A percentile compares a stretch with the other conserved stretches of the same genome.
Conservation (phyloP, 2,113 vertebrate species). For the Melozone crissalis region DNA sequence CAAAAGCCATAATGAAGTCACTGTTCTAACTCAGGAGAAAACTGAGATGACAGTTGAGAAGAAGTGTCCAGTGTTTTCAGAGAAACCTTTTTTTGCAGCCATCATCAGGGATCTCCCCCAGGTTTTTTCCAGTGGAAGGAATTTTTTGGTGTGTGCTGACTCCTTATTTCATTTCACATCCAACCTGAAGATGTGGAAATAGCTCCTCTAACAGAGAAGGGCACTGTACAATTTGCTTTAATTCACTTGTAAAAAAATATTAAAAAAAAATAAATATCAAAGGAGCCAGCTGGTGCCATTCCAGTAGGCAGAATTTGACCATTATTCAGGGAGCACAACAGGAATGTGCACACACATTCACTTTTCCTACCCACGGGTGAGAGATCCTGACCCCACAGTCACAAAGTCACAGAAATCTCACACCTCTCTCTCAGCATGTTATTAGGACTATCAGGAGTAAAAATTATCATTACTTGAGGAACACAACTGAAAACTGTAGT, state of each 20-base stretch:
- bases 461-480: constrained; percentile 54
- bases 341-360: not conserved
- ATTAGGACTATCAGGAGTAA: constrained; percentile 13
- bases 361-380: not conserved
- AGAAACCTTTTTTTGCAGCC: not conserved
- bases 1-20: not conserved
- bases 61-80: not conserved
- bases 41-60: not conserved
- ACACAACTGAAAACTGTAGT: constrained; percentile 22
- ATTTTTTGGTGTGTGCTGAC: not conserved
- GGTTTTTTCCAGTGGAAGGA: not conserved
- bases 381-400: not conserved
- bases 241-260: not conserved
- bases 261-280: not conserved
- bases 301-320: not conserved
- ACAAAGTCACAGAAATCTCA: not conserved
- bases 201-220: not conserved
- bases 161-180: not conserved
- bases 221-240: not conserved
- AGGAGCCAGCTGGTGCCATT: not conserved
- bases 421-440: not conserved
- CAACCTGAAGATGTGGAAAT: not conserved
- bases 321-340: not conserved
- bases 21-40: not conserved
- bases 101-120: not conserved